phyloP scores from a whole-genome alignment of 2,888 invertebrate genomes.

The Pheosia tremula region DNA sequence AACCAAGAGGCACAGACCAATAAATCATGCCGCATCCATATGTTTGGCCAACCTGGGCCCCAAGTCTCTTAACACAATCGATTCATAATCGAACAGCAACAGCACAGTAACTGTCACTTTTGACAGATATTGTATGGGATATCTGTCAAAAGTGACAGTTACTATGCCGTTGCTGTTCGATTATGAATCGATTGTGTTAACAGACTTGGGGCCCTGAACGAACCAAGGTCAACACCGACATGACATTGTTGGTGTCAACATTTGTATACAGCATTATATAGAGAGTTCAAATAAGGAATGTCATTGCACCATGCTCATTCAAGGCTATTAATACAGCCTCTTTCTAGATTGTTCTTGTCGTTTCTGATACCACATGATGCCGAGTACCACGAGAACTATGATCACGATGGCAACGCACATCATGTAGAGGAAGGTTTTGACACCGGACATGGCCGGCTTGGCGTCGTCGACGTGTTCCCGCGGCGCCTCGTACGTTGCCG shows the following conservation, averaged over 20 bases:
- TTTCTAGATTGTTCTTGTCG: slow-evolving; percentile 95
- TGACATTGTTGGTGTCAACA: no score
- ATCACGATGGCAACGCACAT: slow-evolving; percentile 92
- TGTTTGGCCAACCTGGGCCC: no score
- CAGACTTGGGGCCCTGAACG: no score
- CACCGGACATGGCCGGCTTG: slow-evolving; percentile 94
- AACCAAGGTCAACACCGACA: no score
- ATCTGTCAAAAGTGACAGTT: no score
- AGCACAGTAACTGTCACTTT: no score
- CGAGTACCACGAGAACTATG: slow-evolving; percentile 93
- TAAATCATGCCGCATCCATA: no score
- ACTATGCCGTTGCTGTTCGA: no score
- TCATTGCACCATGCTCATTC: neutral
- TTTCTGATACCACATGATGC: slow-evolving; percentile 97
- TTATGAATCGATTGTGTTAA: no score
- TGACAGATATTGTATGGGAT: no score
- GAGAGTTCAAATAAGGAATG: neutral
- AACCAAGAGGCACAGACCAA: neutral
- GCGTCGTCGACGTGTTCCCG: slow-evolving; percentile 95
- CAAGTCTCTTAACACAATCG: no score
- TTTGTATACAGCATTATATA: neutral
- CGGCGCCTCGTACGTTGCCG: slow-evolving; percentile 95
- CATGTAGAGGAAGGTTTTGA: slow-evolving; percentile 95
- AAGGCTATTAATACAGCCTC: slow-evolving; percentile 84
- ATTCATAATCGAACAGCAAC: no score